phyloP scores from a whole-genome alignment of 2,888 invertebrate genomes.

The Lordiphosa fenestrarum region DNA sequence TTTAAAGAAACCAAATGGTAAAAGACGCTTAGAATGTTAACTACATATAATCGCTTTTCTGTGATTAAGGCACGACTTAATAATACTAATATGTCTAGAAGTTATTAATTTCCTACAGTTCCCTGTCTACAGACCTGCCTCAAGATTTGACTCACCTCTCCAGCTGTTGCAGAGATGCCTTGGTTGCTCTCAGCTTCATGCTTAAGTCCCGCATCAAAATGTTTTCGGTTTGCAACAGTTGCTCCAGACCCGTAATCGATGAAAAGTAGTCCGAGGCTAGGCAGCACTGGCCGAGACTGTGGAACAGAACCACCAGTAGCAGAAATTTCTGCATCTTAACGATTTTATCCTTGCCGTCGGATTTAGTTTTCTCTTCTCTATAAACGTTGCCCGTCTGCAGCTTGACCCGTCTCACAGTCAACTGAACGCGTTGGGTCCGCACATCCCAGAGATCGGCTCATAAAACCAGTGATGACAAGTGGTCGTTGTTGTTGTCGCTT shows the following conservation, averaged over 20 bases:
- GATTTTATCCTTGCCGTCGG: neutral
- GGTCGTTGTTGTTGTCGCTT: constrained; percentile 22
- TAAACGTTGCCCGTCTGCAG: constrained; percentile 36
- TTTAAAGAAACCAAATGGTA: too few species aligned
- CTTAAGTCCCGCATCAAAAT: constrained; percentile 59
- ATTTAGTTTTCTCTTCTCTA: neutral
- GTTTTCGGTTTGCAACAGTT: constrained; percentile 68
- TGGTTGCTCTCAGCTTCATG: constrained; percentile 49
- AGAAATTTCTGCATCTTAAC: constrained; percentile 13
- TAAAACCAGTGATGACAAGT: constrained; percentile 50
- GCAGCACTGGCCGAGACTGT: constrained; percentile 19
- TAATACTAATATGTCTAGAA: too few species aligned
- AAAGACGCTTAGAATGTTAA: too few species aligned
- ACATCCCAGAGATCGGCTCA: constrained; percentile 40
- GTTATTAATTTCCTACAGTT: too few species aligned
- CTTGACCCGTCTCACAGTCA: constrained; percentile 47
- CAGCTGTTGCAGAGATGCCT: constrained; percentile 45
- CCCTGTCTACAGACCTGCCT: too few species aligned
- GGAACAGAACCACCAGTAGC: constrained; percentile 30
- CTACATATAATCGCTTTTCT: too few species aligned
- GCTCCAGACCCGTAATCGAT: constrained; percentile 71
- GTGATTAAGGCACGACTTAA: too few species aligned
- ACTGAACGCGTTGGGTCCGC: constrained; percentile 35
- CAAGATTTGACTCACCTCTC: constrained; percentile 57
- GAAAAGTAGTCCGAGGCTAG: constrained; percentile 69